Evolutionary conservation across 2,797 vertebrate species (phyloP), one percentile per base, ranked within the genome.

Genomic region (Prunella strophiata): DNA sequence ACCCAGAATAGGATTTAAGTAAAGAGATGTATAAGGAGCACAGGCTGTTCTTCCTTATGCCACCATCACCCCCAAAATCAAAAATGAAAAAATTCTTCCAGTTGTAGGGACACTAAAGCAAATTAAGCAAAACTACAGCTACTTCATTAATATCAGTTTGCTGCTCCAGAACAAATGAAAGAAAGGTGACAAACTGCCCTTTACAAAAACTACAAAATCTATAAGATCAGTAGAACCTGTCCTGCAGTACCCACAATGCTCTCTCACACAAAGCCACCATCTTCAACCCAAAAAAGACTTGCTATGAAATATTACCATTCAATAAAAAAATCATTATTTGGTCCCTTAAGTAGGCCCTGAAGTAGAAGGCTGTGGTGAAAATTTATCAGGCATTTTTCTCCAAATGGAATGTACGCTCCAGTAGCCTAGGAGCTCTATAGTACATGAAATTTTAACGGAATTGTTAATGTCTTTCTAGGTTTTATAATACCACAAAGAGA

Each of bases 281-380:
- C 52, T 72, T 93, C 26, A 68, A 85, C 40, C 40, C 72, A 51
- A 92, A 59, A 59, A 67, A 62, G 61, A 72, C 22, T 45, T 45
- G 72, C 38, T 73, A 95, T 94, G 84, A 98, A 97, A 96, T 90
- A 96, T 91, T 95, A 94, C 88, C 71, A 97, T 97, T 96, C 92
- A 96, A 80, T 40, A 13, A 94, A 95, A 85, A 97, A 97, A 96
- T 96, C 96, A 92, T 97, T 97, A 97, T 94, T 96, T 93, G 88
- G 93, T 97, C 97, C 97, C 98, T 97, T 97, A 97, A 98, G 97
- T 97, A 97, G 96, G 91, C 94, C 91, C 97, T 96, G 93, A 98
- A 98, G 96, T 96, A 96, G 96, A 82, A 34, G 29, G 58, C 61
- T 93, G 58, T 70, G 50, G 65, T 81, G 72, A 34, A 94, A 97